Base-by-base conservation (phyloP, 2,888 invertebrate genomes). In the Oegoconia quadripuncta region DNA sequence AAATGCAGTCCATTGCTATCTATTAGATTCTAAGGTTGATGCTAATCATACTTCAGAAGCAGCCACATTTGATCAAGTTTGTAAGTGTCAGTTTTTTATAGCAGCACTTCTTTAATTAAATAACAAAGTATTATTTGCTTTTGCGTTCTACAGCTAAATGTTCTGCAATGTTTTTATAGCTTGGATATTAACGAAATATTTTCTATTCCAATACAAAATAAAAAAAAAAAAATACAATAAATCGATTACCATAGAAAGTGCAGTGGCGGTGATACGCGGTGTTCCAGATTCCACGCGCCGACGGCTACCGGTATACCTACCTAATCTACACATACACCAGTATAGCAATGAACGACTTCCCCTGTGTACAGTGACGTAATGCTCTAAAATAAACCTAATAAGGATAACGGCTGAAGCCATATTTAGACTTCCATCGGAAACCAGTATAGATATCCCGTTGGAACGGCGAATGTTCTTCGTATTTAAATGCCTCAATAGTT, bases 321-420 rank as follows among this genome's bases (percentile, higher is more conserved):
- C 14, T 7, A 27, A 12, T 8, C 18, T 18, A 14, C 4, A 7
- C 13, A 34, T 18, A 44, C 42, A 45, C 45, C 30, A 5, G 46
- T 50, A 50, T 46, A 57, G 49, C 55, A 55, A 50, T 31, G 56
- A 55, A 36, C 41, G 29, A 48, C 55, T 57, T 59, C 66, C 66
- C 58, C 57, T 46, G 58, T 52, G 60, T 61, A 63, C 63, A 75
- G 78, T 88, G 87, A 88, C 87, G 88, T 88, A 87, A 88, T 87
- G 75, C 57, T 76, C 83, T 75, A 84, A 86, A 87, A 86, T 87
- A 86, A 82, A 82, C 80, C 73, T 66, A 79, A 68, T 76, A 82
- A 59, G 82, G 81, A 76, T 76, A 75, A 74, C 65, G 55, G 52
- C 52, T 47, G 42, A 25, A 38, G 42, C 42, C 54, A 51, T 65